phyloP scores from a whole-genome alignment of 2,888 invertebrate genomes.

The Zygogramma bicolorata region DNA sequence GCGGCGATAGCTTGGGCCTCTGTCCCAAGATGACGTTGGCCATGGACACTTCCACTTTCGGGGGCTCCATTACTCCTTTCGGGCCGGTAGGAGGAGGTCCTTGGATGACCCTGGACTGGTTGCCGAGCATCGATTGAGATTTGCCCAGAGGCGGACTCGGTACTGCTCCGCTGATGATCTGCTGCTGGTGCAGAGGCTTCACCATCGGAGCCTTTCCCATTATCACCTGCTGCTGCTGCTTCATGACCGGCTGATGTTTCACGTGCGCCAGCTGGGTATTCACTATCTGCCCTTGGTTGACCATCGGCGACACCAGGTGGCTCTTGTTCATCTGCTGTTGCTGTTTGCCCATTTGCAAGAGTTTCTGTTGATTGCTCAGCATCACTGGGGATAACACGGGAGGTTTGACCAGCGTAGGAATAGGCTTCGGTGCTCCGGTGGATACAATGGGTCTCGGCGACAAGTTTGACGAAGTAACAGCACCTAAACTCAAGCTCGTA shows the following conservation, averaged over 20 bases:
- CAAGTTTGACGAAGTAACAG: conserved; percentile 55
- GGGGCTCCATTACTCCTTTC: conserved; percentile 68
- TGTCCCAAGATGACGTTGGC: conserved; percentile 71
- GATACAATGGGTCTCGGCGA: conserved; percentile 57
- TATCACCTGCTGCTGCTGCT: conserved; percentile 61
- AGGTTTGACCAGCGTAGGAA: conserved; percentile 46
- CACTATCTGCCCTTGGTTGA: conserved; percentile 46
- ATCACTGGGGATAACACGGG: conserved; percentile 53
- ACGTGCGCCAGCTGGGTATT: conserved; percentile 67
- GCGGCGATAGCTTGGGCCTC: conserved; percentile 64
- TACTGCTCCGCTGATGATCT: conserved; percentile 69
- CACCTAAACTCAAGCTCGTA: conserved; percentile 55
- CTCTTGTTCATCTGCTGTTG: conserved; percentile 43
- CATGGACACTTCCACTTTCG: conserved; percentile 70
- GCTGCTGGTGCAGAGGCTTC: conserved; percentile 62
- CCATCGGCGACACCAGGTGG: conserved; percentile 43
- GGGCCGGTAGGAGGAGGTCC: conserved; percentile 67
- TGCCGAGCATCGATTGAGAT: conserved; percentile 36
- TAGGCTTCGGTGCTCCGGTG: conserved; percentile 40
- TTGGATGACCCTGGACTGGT: conserved; percentile 67
- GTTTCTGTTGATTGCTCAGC: conserved; percentile 46
- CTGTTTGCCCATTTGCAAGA: conserved; percentile 48
- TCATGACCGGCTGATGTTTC: conserved; percentile 57
- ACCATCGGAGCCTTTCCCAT: conserved; percentile 56
- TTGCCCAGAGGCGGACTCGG: conserved; percentile 65